Percentiles rank a stretch among this genome's conserved stretches.
These are phyloP conservation scores for Neodiprion fabricii DNA, from an alignment of 1,140 invertebrate genomes.

Conservation along the genomic window DNA sequence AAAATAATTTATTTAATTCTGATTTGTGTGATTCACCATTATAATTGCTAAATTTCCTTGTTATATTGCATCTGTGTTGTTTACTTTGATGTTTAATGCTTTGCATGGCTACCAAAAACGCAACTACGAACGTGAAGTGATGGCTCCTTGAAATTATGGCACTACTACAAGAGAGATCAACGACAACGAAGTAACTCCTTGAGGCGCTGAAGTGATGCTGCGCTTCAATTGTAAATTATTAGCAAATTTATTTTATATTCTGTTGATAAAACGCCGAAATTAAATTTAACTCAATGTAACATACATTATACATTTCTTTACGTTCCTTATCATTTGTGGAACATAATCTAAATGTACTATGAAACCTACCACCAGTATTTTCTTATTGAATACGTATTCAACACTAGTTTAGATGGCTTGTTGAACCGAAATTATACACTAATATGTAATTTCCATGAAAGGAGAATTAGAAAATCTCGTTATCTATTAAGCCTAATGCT, in stretches of 20 bases:
- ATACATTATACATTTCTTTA: not conserved
- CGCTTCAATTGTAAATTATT: not conserved
- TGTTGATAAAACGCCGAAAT: not conserved
- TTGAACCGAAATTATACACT: not conserved
- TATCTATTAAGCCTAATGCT: slow-evolving; percentile 1
- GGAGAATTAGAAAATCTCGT: not conserved
- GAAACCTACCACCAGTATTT: not conserved
- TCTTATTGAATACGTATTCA: not conserved
- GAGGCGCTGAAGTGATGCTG: slow-evolving; percentile 47
- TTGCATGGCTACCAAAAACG: slow-evolving; percentile 54
- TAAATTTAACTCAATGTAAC: not conserved
- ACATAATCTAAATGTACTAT: not conserved
- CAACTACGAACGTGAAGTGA: slow-evolving; percentile 45
- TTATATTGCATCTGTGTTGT: slow-evolving; percentile 55
- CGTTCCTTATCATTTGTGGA: not conserved
- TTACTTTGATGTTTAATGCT: slow-evolving; percentile 59
- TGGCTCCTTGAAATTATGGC: slow-evolving; percentile 58
- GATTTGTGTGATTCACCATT: not conserved
- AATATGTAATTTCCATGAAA: not conserved
- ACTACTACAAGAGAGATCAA: slow-evolving; percentile 54
- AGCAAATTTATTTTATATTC: not conserved
- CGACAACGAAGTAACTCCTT: slow-evolving; percentile 58
- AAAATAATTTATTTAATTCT: not conserved
- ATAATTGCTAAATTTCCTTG: slow-evolving; percentile 34
- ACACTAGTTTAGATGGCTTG: not conserved